Base-by-base conservation (phyloP, 2,113 vertebrate genomes). In the Polypterus senegalus region DNA sequence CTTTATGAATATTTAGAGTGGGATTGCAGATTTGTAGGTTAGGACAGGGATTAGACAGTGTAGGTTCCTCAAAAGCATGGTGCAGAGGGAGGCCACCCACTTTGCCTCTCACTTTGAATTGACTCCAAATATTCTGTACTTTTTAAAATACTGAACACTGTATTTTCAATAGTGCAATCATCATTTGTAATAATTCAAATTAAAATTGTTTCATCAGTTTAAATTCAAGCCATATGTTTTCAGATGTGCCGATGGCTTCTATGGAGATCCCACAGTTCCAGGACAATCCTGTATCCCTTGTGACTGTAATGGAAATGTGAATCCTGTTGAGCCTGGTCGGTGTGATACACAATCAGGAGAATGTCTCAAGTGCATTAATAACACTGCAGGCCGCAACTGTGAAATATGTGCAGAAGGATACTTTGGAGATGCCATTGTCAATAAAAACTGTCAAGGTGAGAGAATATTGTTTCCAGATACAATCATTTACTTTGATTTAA, bases 191-290 rank as follows among this genome's bases (percentile, higher is more conserved):
- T 27, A 27, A 27, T 27, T 27, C 27, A 27, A 27, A 27, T 27
- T 27, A 27, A 27, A 27, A 27, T 27, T 27, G 27, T 27, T 27
- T 27, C 27, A 27, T 27, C 27, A 27, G 27, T 27, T 27, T 27
- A 27, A 27, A 27, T 27, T 27, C 27, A 27, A 27, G 27, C 27
- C 27, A 27, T 27, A 54, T 47, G 51, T 4, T 11, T 75, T 7
- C 73, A 98, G 95, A 83, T 98, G 95, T 68, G 86, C 88, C 60
- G 82, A 85, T 43, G 93, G 94, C 73, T 97, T 89, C 82, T 81
- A 90, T 52, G 94, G 95, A 59, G 84, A 92, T 78, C 93, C 94
- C 6, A 73, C 82, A 0, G 65, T 81, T 0, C 78, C 83, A 3
- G 94, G 91, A 4, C 82, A 84, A 2, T 68, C 71, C 0, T 98